Base-by-base conservation (phyloP, 2,888 invertebrate genomes). In the Galerucella nymphaeae region DNA sequence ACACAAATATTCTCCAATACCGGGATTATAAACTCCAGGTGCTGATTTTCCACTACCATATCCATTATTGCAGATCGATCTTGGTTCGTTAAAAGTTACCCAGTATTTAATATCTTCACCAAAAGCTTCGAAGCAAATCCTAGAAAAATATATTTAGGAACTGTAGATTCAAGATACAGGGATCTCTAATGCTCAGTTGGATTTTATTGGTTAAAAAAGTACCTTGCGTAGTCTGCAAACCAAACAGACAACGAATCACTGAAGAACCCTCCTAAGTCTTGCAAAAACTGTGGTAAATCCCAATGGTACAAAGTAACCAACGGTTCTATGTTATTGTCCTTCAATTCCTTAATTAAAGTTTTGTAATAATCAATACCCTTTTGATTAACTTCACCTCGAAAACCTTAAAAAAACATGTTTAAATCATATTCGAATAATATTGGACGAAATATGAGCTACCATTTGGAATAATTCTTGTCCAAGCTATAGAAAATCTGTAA, bases 381-480 rank as follows among this genome's bases (percentile, higher is more conserved):
- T 62, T 89, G 86, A 82, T 93, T 96, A 30, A 94, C 87, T 41
- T 89, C 83, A 79, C 91, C 90, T 14, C 89, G 88, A 71, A 90
- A 87, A 14, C 93, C 94, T 16, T 3, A 2, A 62, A 62, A 6
- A 10, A 58, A 30, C 14, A 8, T 30, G 30, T 13, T 13, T 14
- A 30, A 58, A 10, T n/a, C 2, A 55, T 18, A n/a, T 30, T 2
- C 2, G 2, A 30, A 30, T 9, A 30, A 20, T 18, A 41, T 9
- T 10, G 16, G 10, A 53, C 1, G 4, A 48, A 48, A n/a, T 45
- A 2, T 53, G 9, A 11, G 53, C 14, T 72, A 71, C 76, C 77
- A 42, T 74, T 65, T 0, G 94, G 94, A 77, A 95, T 16, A 75
- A 73, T 71, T 74, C 74, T 74, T 2, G 76, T 50, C 79, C 79